Evolutionary conservation across 2,113 vertebrate species (phyloP), one percentile per base, ranked within the genome.

Genomic region (Hypanus sabinus): DNA sequence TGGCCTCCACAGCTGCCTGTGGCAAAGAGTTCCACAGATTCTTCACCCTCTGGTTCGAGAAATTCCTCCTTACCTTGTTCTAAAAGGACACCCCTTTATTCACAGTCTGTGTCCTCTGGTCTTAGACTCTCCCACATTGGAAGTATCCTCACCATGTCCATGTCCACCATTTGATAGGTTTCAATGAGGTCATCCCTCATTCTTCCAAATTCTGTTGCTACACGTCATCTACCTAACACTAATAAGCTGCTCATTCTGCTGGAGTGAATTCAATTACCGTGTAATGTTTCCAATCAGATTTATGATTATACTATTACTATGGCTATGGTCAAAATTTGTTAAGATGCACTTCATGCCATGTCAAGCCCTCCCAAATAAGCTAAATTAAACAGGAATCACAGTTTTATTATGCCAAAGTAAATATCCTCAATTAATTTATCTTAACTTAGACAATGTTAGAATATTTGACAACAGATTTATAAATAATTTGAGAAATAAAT

Each of bases 201-300:
- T 46, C 46, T 46, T 46, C 46, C 4, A 3, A 83, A 24, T 0
- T 46, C 18, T 10, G 27, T 88, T 88, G 27, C 83, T 88, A 60
- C 24, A 62, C 2, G 27, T 88, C 57, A 88, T 88, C 83, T 55
- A 62, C 60, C 27, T n/a, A 62, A 30, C 83, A 62, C 18, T 83
- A 83, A 85, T 55, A 14, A 30, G 5, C 12, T 62, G 22, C 60
- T 14, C 57, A 12, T 55, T 87, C n/a, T 62, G 27, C 57, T 88
- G 60, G 57, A 27, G 6, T 88, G 83, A 55, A 88, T 88, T 88
- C 83, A 88, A 88, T 88, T 30, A 87, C 14, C n/a, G n/a, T 62
- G 57, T 11, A 60, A 24, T 62, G 83, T 55, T 62, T 1, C 55
- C 30, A 88, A 88, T 88, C 12, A 46, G 36, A 83, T 83, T 83